Evolutionary conservation across 2,113 vertebrate species (phyloP).

Genomic region (Suncus etruscus): DNA sequence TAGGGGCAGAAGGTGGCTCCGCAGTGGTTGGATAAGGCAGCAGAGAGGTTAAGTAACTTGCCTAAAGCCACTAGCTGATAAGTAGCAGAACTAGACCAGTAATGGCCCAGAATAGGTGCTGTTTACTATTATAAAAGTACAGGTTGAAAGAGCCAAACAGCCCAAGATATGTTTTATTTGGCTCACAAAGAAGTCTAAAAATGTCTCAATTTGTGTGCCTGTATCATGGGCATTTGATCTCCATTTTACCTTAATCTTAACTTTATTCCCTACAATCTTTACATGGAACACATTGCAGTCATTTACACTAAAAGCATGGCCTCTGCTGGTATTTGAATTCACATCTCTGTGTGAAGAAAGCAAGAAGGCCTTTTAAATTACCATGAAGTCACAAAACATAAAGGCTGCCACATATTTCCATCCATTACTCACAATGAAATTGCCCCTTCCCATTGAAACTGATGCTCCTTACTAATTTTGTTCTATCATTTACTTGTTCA

Average conservation of each 20-base stretch:
- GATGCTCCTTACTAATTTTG: neutral
- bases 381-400: neutral
- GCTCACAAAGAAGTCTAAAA: neutral
- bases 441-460: neutral
- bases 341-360: neutral
- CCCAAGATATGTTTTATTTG: neutral
- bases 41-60: neutral
- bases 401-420: neutral
- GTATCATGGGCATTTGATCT: neutral
- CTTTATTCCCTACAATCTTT: neutral
- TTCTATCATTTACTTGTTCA: neutral
- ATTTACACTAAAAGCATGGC: neutral
- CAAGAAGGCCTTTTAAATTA: neutral
- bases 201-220: neutral
- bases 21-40: neutral
- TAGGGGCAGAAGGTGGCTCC: neutral
- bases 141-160: neutral
- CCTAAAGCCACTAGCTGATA: neutral
- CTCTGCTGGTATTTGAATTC: neutral
- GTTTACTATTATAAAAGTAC: neutral
- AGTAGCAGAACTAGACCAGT: neutral
- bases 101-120: neutral
- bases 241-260: neutral
- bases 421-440: neutral
- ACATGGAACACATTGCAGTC: neutral